Percentiles rank a stretch among this genome's conserved stretches.
Conservation (phyloP, 2,113 vertebrate species). For the Ochotona princeps region DNA sequence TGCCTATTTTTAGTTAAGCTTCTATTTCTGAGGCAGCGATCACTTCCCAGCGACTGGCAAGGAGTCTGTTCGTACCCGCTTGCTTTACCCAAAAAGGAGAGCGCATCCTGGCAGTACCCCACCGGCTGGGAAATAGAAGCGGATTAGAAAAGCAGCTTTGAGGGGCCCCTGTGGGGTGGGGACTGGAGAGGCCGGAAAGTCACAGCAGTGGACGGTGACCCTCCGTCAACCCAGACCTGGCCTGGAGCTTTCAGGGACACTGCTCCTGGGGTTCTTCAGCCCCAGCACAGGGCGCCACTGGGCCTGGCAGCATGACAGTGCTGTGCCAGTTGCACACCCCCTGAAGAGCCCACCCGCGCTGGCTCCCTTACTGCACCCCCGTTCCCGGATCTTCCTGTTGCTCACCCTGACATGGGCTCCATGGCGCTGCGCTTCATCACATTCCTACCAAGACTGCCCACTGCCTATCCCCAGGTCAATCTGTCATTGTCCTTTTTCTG, state of each 20-base stretch:
- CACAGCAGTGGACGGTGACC: neutral
- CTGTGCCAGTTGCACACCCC: too few relatives aligned
- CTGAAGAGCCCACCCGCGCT: too few relatives aligned
- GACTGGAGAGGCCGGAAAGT: neutral
- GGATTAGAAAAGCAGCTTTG: neutral
- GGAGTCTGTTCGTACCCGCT: conserved; percentile 67
- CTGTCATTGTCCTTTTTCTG: too few relatives aligned
- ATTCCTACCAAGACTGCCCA: neutral
- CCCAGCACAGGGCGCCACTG: too few relatives aligned
- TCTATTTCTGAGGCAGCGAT: conserved; percentile 75
- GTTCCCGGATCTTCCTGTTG: too few relatives aligned
- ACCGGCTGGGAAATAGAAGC: conserved; percentile 23
- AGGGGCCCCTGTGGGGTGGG: neutral
- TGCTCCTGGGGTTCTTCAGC: too few relatives aligned
- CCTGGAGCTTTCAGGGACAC: too few relatives aligned
- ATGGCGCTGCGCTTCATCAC: rapidly evolving
- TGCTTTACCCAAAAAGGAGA: conserved; percentile 69
- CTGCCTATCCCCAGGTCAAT: neutral
- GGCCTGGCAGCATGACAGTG: too few relatives aligned
- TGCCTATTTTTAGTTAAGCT: conserved; percentile 76
- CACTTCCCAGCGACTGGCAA: conserved; percentile 74
- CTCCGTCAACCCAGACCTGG: neutral
- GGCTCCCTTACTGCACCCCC: too few relatives aligned
- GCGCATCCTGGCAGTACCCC: conserved; percentile 23
- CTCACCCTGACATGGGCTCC: neutral